Evolutionary conservation across 1,140 invertebrate genomes (phyloP), one percentile per base, ranked within the genome.

Genomic region (Musca vetustissima): DNA sequence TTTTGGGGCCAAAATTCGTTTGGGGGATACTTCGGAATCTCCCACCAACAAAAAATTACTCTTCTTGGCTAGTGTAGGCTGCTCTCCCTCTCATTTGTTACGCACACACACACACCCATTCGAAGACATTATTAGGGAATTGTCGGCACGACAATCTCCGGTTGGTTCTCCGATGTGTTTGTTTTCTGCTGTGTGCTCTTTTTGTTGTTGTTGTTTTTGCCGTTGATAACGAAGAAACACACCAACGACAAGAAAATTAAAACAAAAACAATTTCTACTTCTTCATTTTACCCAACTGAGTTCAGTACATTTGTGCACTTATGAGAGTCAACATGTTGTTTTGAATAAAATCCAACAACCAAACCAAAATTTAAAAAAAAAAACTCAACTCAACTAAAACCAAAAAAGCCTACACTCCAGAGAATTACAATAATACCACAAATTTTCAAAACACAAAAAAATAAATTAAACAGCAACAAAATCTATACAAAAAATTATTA

Each of bases 261-360:
- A 43, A 19, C n/a, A 61, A 36, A 61, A 61, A 61, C 57, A 61
- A 61, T 61, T 32, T 36, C 28, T 36, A 61, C 15, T 61, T 61
- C n/a, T 59, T 59, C 36, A 11, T 43, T 13, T 57, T 19, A 13
- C 14, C 36, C 28, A 61, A 61, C 57, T 43, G 36, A 36, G 32
- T 61, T 61, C 57, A 61, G 57, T 61, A 61, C 57, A 61, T 61
- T 61, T 61, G 28, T 36, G 57, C 57, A 61, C 57, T 61, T 61
- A 61, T 61, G 57, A 61, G 57, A 61, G 57, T 61, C 57, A 61
- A 61, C 57, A 61, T 61, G 57, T 61, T 61, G n/a, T 61, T 61
- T 36, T 61, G 28, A 61, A 59, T 59, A 1, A 17, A 24, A 59
- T 4, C 15, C 24, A 17, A 36, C 28, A 28, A 59, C n/a, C 15